Evolutionary conservation across 2,888 invertebrate species (phyloP).

Genomic region (Adineta ricciae): DNA sequence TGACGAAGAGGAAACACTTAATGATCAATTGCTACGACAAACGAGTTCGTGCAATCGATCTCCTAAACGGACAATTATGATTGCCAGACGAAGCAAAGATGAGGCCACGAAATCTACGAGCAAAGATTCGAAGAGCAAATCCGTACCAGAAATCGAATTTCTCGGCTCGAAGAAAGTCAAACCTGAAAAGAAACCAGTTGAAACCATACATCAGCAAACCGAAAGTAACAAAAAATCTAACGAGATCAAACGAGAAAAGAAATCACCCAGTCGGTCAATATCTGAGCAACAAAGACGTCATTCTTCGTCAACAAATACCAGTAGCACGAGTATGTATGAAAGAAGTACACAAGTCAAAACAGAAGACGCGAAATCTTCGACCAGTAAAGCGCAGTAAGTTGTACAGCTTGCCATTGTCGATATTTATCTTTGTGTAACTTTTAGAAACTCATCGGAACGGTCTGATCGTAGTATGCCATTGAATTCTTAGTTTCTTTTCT

Average conservation of each 20-base stretch:
- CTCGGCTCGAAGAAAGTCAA: background rate
- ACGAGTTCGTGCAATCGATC: background rate
- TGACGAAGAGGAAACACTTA: background rate
- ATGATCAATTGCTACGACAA: background rate
- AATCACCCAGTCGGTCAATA: background rate
- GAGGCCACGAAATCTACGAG: background rate
- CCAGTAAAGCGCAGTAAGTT: background rate
- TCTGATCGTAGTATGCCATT: background rate
- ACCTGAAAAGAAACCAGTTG: background rate
- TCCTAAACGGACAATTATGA: background rate
- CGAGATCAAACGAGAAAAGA: background rate
- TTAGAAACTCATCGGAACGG: background rate
- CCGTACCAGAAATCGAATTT: background rate
- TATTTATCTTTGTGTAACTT: too few species aligned
- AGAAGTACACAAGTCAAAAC: background rate
- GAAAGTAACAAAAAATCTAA: background rate
- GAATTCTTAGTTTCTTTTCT: background rate
- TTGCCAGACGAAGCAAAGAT: background rate
- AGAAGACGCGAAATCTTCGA: background rate
- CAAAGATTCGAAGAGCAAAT: background rate
- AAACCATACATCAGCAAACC: background rate
- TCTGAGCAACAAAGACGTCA: background rate
- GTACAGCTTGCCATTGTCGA: too few species aligned
- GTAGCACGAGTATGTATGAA: background rate
- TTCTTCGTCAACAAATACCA: background rate